Base-by-base conservation (phyloP, 2,888 invertebrate genomes). In the Lithophane semibrunnea region DNA sequence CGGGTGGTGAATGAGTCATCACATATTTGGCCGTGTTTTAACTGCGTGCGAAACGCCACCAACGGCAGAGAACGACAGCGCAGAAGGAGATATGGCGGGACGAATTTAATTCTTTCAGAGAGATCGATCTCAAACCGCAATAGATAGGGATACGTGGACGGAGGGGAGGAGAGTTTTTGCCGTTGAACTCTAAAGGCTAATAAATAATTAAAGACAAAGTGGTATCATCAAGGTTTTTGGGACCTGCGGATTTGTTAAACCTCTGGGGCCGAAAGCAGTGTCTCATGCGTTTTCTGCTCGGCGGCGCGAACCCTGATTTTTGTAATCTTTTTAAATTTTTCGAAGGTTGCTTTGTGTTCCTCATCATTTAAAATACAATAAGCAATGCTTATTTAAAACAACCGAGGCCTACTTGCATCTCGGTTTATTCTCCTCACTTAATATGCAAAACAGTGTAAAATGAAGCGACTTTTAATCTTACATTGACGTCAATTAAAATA, bases 401-500 rank as follows among this genome's bases (percentile, higher is more conserved):
- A 63, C 24, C 18, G 21, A 82, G 24, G 12, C 18, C 16, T 75
- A 52, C n/a, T 18, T 0, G 3, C 29, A 58, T 44, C 9, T 24
- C 13, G 8, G 24, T 65, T 44, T 76, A 37, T 52, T 67, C 1
- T 42, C 12, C 8, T 49, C 37, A 60, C 13, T 49, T 18, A 52
- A 37, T 37, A 83, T 82, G 24, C 8, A 42, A 60, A 76, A 42
- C 18, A 54, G 10, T 37, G n/a, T 79, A 64, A 69, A 83, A 24
- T n/a, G 18, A 77, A 54, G 63, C 18, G 52, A 47, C 12, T 74
- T 66, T 37, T 65, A 67, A 54, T 76, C 24, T 42, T 49, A 60
- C n/a, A 66, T n/a, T 29, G 18, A 58, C 24, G 37, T 60, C 37
- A 58, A 78, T 83, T 79, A 79, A 37, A 83, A 60, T 61, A 49